phyloP scores from a whole-genome alignment of 2,888 invertebrate species.

The Folsomia manolachei region DNA sequence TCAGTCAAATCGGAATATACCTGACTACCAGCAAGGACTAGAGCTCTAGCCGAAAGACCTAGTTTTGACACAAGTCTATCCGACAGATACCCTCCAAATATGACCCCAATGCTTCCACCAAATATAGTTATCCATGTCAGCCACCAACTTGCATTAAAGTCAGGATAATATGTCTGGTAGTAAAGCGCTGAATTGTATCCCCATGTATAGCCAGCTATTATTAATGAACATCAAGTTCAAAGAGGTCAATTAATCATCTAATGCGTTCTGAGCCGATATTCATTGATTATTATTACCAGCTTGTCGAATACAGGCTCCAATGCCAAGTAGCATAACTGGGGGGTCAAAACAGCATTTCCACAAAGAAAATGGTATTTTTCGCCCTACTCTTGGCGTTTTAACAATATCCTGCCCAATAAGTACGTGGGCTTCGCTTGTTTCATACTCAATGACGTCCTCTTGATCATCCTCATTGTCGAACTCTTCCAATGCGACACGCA shows the following conservation, averaged over 20 bases:
- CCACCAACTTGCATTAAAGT: conserved; percentile 78
- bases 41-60: conserved; percentile 77
- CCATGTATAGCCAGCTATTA: conserved; percentile 78
- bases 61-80: conserved; percentile 83
- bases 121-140: conserved; percentile 82
- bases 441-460: not conserved
- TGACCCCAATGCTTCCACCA: conserved; percentile 73
- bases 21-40: conserved; percentile 60
- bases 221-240: not conserved
- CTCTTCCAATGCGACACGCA: not conserved
- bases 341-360: conserved; percentile 59
- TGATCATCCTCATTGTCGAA: not conserved
- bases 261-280: no score
- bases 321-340: conserved; percentile 71
- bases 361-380: not conserved
- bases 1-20: not conserved
- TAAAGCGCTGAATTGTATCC: conserved; percentile 88
- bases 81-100: conserved; percentile 66
- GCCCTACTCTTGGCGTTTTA: not conserved
- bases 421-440: not conserved
- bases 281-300: no score
- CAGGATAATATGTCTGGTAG: conserved; percentile 83
- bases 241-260: not conserved
- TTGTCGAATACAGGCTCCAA: conserved; percentile 85
- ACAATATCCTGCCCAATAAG: not conserved